Evolutionary conservation across 1,140 invertebrate species (phyloP).

Genomic region (Nebria ingens): DNA sequence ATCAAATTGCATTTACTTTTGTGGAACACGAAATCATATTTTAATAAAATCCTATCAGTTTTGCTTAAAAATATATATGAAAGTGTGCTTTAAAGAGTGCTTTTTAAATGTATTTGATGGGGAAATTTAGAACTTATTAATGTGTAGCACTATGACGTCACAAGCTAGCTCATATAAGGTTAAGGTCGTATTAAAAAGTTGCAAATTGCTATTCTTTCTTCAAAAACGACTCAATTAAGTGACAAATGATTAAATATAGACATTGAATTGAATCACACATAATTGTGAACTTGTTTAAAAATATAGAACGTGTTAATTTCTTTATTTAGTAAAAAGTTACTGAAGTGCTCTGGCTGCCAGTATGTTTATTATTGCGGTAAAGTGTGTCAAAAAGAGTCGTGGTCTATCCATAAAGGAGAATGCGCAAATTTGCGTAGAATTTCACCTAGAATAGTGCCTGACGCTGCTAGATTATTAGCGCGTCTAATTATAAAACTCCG

Average conservation of each 20-base stretch:
- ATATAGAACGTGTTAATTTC: slow-evolving; percentile 23
- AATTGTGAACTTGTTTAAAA: slow-evolving; percentile 13
- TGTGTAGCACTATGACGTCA: too few relatives aligned
- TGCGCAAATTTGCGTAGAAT: slow-evolving; percentile 59
- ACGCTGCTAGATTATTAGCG: slow-evolving; percentile 61
- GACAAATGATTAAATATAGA: neutral
- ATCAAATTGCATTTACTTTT: too few relatives aligned
- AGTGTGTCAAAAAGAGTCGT: slow-evolving; percentile 61
- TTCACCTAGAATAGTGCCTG: slow-evolving; percentile 53
- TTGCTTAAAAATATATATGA: slow-evolving; percentile 13
- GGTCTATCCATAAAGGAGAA: slow-evolving; percentile 67
- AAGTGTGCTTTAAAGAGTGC: slow-evolving; percentile 14
- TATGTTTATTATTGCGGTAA: slow-evolving; percentile 69
- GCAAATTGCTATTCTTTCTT: too few relatives aligned
- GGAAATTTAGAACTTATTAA: too few relatives aligned
- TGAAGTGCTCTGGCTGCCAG: slow-evolving; percentile 69
- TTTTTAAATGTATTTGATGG: too few relatives aligned
- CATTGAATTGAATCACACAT: neutral
- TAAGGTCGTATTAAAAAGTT: neutral
- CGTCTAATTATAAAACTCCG: slow-evolving; percentile 59
- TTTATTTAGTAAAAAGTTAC: slow-evolving; percentile 52
- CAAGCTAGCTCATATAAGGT: slow-evolving; percentile 5
- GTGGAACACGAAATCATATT: too few relatives aligned
- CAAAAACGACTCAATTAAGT: neutral
- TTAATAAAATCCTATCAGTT: too few relatives aligned